Evolutionary conservation across 2,113 vertebrate species (phyloP).

Genomic region (Tor tambroides): DNA sequence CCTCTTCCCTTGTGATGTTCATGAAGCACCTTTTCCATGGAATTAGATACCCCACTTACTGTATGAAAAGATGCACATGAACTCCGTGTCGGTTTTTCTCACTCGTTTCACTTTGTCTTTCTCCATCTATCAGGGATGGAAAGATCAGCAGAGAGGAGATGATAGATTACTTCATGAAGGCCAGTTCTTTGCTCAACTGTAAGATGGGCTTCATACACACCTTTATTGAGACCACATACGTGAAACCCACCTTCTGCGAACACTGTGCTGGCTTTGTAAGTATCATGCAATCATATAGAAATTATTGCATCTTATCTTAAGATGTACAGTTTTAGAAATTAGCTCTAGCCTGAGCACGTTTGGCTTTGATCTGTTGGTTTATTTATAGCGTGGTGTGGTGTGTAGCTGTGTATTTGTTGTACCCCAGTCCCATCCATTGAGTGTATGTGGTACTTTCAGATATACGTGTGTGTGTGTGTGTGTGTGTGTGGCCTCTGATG

Average conservation of each 20-base stretch:
- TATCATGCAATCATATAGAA: slow-evolving; percentile 24
- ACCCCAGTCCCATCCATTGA: slow-evolving; percentile 12
- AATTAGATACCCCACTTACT: too few relatives aligned
- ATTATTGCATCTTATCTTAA: neutral
- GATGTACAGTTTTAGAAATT: neutral
- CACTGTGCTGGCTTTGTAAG: slow-evolving; percentile 91
- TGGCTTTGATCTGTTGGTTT: slow-evolving; percentile 6
- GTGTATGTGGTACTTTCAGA: slow-evolving; percentile 18
- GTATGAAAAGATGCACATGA: neutral
- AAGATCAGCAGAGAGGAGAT: slow-evolving; percentile 92
- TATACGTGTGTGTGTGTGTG: slow-evolving; percentile 29
- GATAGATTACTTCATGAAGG: slow-evolving; percentile 88
- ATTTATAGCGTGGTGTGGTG: slow-evolving; percentile 12
- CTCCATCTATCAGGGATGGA: slow-evolving; percentile 78
- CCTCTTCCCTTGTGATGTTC: neutral
- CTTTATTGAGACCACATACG: slow-evolving; percentile 84
- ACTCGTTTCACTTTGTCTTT: slow-evolving; percentile 11
- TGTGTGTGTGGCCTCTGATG: slow-evolving; percentile 32
- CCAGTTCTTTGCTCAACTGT: slow-evolving; percentile 86
- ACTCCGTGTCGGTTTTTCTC: neutral
- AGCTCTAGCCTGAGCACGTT: neutral
- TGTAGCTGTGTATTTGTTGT: slow-evolving; percentile 8
- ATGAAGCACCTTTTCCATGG: neutral
- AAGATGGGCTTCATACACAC: slow-evolving; percentile 93
- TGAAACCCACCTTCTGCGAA: slow-evolving; percentile 88